A percentile compares a stretch with the other conserved stretches of the same genome.
phyloP scores from a whole-genome alignment of 2,797 vertebrate species.

The Dryobates pubescens region DNA sequence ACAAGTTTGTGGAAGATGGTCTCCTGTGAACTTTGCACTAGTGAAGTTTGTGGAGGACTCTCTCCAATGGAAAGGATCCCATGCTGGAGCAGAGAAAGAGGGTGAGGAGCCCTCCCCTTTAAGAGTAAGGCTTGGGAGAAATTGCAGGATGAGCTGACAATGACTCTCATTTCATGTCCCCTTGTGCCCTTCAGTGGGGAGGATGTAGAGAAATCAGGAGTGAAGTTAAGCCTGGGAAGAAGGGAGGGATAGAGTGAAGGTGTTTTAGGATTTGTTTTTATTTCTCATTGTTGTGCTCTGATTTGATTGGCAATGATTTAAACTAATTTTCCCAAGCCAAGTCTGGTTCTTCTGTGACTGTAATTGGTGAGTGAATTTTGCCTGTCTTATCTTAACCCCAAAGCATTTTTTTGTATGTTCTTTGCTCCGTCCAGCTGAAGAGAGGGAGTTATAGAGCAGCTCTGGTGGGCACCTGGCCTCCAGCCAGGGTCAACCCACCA shows the following conservation, averaged over 20 bases:
- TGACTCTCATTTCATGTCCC: not conserved
- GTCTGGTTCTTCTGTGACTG: too few relatives aligned
- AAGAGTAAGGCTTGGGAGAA: not conserved
- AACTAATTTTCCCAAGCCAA: too few relatives aligned
- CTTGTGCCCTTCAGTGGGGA: not conserved
- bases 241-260: rapidly evolving
- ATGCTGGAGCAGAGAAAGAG: not conserved
- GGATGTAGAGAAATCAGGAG: not conserved
- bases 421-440: not conserved
- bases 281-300: not conserved
- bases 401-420: not conserved
- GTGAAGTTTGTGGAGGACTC: not conserved
- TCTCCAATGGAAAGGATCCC: not conserved
- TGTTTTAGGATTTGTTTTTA: too few relatives aligned
- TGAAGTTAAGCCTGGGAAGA: not conserved
- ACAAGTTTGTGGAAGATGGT: not conserved
- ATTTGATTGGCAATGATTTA: too few relatives aligned
- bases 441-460: too few relatives aligned
- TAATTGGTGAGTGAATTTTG: too few relatives aligned
- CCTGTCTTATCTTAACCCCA: too few relatives aligned
- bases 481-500: not conserved
- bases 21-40: not conserved
- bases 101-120: not conserved
- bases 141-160: not conserved
- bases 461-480: not conserved